A percentile compares a stretch with the other conserved stretches of the same genome.
phyloP scores from a whole-genome alignment of 1,140 invertebrate species.

The Aphelenchoides avenae region DNA sequence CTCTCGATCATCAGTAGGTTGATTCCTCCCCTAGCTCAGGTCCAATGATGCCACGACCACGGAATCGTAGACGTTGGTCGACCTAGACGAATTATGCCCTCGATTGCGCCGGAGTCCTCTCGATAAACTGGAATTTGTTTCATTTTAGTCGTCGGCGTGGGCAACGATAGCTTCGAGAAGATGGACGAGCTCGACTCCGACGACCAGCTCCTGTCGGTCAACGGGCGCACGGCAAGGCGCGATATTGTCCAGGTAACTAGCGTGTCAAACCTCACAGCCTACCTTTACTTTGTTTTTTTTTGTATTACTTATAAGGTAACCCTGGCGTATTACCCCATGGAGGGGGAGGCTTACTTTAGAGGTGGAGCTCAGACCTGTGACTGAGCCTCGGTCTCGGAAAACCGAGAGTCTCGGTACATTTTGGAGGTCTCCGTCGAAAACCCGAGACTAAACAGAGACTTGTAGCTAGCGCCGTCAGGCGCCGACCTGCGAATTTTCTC shows the following conservation, averaged over 20 bases:
- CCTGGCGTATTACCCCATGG: no score
- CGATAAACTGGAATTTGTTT: constrained; percentile 2
- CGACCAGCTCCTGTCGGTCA: constrained; percentile 14
- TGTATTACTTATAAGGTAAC: no score
- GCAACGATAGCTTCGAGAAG: constrained; percentile 42
- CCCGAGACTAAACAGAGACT: no score
- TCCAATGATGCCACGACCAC: neutral
- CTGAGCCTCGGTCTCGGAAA: no score
- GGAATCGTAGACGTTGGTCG: constrained; percentile 3
- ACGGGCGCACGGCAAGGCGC: constrained; percentile 20
- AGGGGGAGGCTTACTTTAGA: no score
- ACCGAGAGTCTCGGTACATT: no score
- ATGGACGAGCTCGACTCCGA: constrained; percentile 42
- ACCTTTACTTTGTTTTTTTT: no score
- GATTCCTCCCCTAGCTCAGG: neutral
- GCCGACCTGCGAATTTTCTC: no score
- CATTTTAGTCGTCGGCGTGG: constrained; percentile 42
- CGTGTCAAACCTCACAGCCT: neutral
- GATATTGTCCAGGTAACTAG: constrained; percentile 36
- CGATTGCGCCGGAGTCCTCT: constrained; percentile 4
- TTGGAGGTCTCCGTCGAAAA: no score
- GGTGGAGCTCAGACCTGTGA: no score
- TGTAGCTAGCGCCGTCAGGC: no score
- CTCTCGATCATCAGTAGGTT: constrained; percentile 40
- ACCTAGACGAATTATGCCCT: constrained; percentile 13